phyloP scores from a whole-genome alignment of 2,888 invertebrate genomes.

The Shargacucullia verbasci region DNA sequence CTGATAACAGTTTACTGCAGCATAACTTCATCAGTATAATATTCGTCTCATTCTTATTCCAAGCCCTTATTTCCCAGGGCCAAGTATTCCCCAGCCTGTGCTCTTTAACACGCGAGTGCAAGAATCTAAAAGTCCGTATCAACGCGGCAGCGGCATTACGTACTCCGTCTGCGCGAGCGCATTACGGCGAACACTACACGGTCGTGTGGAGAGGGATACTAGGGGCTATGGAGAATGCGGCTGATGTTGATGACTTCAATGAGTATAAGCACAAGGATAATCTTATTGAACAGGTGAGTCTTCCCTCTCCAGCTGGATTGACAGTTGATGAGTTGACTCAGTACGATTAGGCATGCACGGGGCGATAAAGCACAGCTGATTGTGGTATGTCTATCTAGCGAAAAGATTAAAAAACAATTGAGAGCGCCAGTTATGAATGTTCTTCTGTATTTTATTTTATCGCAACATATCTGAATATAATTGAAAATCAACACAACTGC shows the following conservation, averaged over 20 bases:
- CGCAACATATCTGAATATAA: no score
- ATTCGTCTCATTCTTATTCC: no score
- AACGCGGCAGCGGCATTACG: conserved; percentile 94
- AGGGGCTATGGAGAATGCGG: conserved; percentile 93
- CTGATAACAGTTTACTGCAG: no score
- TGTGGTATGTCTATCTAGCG: no score
- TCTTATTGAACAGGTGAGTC: conserved; percentile 93
- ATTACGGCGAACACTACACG: conserved; percentile 90
- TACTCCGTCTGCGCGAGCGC: conserved; percentile 88
- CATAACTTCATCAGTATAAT: no score
- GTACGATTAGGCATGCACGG: no score
- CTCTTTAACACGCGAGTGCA: conserved; percentile 91
- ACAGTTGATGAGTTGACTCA: conserved; percentile 1
- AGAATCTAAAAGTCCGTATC: conserved; percentile 96
- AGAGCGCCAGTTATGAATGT: no score
- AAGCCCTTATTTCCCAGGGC: conserved; percentile 73
- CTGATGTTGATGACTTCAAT: conserved; percentile 93
- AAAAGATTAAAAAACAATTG: no score
- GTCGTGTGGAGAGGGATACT: conserved; percentile 92
- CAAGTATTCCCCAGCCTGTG: conserved; percentile 91
- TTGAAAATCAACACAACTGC: no score
- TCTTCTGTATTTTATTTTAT: no score
- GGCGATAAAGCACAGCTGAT: no score
- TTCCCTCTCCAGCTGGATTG: no score
- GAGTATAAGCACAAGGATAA: conserved; percentile 96